Base-by-base conservation (phyloP, 2,888 invertebrate species). In the Bhutanitis thaidina region DNA sequence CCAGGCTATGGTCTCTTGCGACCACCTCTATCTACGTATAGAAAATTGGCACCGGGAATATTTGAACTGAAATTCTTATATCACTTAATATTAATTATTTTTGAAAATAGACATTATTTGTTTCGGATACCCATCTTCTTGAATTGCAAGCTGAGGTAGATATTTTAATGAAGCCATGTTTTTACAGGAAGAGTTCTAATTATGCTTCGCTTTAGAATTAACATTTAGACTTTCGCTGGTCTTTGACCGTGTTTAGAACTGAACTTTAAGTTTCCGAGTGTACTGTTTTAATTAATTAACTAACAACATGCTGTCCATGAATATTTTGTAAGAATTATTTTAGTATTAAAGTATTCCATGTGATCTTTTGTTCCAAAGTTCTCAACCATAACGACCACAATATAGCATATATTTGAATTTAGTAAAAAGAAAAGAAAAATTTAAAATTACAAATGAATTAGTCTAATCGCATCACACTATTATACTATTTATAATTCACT, bases 21-120 rank as follows among this genome's bases (percentile, higher is more conserved):
- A 77, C 82, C 81, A 82, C 80, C 81, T 77, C 67, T 74, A 73
- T 75, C 76, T 77, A 74, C 72, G 68, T 71, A 72, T 69, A 72
- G 69, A 72, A 65, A 69, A 72, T 65, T 73, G 77, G 67, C 69
- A 66, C 67, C 67, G 61, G 51, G 48, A 56, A 65, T 62, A 20
- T 52, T 61, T 56, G 54, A 55, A 49, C 56, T 20, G 59, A 59
- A 56, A 63, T 59, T 49, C 57, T 59, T 59, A 60, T 63, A 63
- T 63, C 35, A 60, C 60, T 59, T 57, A 60, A 58, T 58, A 58
- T 57, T 55, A 56, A 59, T 55, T 50, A 47, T 63, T 61, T 62
- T 62, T 60, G 55, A 61, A 58, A 55, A 58, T 54, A 47, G 43
- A 43, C 39, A 15, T 15, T 13, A 9, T 7, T 36, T 8, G 15